Evolutionary conservation across 2,888 invertebrate genomes (phyloP), one percentile per base, ranked within the genome.

Genomic region (Pimpla rufipes): DNA sequence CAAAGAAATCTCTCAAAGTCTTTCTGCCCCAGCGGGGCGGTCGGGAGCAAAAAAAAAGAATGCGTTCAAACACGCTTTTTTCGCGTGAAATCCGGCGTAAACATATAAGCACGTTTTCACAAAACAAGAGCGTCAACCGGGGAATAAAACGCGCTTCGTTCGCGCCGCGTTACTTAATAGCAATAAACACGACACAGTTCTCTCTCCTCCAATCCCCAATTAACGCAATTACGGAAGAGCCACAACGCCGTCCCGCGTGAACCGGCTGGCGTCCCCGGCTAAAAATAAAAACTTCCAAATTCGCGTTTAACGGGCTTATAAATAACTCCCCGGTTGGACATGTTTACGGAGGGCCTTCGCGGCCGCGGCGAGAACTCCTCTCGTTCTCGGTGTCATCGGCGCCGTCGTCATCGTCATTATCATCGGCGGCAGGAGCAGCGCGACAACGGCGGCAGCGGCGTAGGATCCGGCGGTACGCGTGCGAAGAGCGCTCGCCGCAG

Each of bases 351-450:
- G 1, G 10, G 13, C 1, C 21, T 2, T 10, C 10, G 18, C 13
- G 2, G 23, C 11, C 11, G 16, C 5, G 13, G 3, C 13, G 4
- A 35, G n/a, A 59, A 35, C 42, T 67, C 10, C 13, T 68, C 21
- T 42, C 59, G 37, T 64, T 16, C 40, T n/a, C n/a, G n/a, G n/a
- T 37, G 64, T 81, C 68, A 62, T 23, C 62, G 42, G 42, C 16
- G 55, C 76, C 75, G 35, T 66, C 52, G 45, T 73, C 45, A 76
- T 76, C 50, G 40, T 75, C 42, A 73, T 77, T 67, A 81, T 66
- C 67, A 64, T 67, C 76, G 52, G 55, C 64, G 64, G 52, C 23
- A n/a, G 42, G 55, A 64, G 18, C 4, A 42, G 40, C 18, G 21
- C 3, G 13, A 40, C 40, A 23, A 16, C 42, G 64, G 37, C 52